Evolutionary conservation across 1,140 invertebrate genomes (phyloP).

Genomic region (silkworm (Bombyx mori)): ASM3026992v2 NC_085115.1:4345001-4345500

Average conservation of each 20-base stretch:
- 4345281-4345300: slow-evolving; percentile 60
- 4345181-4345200: no score
- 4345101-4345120: neutral
- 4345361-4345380: slow-evolving; percentile 22
- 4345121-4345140: neutral
- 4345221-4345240: slow-evolving; percentile 45
- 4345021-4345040: neutral
- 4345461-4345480: no score
- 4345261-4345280: slow-evolving; percentile 60
- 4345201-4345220: slow-evolving; percentile 47
- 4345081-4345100: neutral
- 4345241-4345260: slow-evolving; percentile 61
- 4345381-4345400: slow-evolving; percentile 17
- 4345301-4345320: slow-evolving; percentile 35
- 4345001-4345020: neutral
- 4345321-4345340: slow-evolving; percentile 21
- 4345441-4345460: no score
- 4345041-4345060: no score
- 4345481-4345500: no score
- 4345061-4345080: neutral
- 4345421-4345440: no score
- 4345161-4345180: no score
- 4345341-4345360: slow-evolving; percentile 6
- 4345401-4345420: neutral
- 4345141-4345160: no score